Percentiles rank a stretch among this genome's conserved stretches.
These are phyloP conservation scores for Musca domestica DNA, from an alignment of 1,140 invertebrate species.

Conservation along the genomic window DNA sequence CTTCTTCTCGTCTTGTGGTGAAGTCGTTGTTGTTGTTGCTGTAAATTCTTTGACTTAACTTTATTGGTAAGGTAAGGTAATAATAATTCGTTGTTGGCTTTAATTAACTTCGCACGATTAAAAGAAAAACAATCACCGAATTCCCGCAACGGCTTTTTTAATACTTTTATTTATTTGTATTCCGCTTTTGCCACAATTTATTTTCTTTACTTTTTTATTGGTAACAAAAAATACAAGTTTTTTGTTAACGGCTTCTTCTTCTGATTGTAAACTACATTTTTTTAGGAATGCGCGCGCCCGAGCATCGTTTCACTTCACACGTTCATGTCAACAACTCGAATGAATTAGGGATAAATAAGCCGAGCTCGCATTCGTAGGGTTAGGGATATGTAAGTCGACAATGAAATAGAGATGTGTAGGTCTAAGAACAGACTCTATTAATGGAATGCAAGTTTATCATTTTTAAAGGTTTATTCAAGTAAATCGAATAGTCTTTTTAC, in stretches of 20 bases:
- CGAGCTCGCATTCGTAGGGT: too few relatives aligned
- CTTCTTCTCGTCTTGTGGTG: background rate
- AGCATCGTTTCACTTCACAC: slow-evolving; percentile 3
- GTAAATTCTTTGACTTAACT: slow-evolving; percentile 9
- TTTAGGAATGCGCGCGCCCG: slow-evolving; percentile 11
- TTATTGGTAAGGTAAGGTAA: background rate
- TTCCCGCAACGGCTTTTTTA: background rate
- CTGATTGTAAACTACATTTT: slow-evolving; percentile 9
- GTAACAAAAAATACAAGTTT: slow-evolving; percentile 6
- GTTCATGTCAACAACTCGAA: slow-evolving; percentile 28
- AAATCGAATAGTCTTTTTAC: too few relatives aligned
- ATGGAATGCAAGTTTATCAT: too few relatives aligned
- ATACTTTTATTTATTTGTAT: background rate
- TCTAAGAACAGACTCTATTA: too few relatives aligned
- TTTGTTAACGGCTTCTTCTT: background rate
- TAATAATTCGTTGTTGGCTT: slow-evolving; percentile 9
- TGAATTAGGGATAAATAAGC: too few relatives aligned
- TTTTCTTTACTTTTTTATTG: background rate
- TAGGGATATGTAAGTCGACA: too few relatives aligned
- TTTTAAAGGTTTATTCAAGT: too few relatives aligned
- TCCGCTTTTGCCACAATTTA: background rate
- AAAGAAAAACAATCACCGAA: too few relatives aligned
- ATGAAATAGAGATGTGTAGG: too few relatives aligned
- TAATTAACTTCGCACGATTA: background rate
- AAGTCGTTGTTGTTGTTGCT: slow-evolving; percentile 17